phyloP scores from a whole-genome alignment of 2,113 vertebrate genomes.

The Actinemys pallida region DNA sequence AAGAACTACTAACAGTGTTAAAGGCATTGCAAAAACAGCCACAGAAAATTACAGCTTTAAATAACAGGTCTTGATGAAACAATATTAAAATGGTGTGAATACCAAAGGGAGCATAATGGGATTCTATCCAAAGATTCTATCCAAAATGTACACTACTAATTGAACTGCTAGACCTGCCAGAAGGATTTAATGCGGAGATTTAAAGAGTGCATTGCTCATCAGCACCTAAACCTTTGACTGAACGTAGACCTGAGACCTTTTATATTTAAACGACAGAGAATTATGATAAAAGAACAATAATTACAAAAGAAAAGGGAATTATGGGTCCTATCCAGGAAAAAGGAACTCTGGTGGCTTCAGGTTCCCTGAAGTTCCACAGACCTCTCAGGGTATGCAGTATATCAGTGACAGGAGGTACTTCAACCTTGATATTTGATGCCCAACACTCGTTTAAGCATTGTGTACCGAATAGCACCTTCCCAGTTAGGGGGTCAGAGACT shows the following conservation, averaged over 20 bases:
- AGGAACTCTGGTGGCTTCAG: background rate
- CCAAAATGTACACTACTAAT: fast-evolving
- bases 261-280: background rate
- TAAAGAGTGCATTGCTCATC: fast-evolving
- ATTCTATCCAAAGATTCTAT: background rate
- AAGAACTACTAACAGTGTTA: background rate
- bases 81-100: background rate
- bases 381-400: background rate
- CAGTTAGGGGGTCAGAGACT: background rate
- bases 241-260: background rate
- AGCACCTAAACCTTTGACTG: background rate
- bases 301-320: background rate
- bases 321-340: background rate
- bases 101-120: background rate
- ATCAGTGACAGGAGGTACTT: background rate
- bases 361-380: background rate
- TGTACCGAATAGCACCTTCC: background rate
- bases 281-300: background rate
- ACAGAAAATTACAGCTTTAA: background rate
- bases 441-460: constrained; percentile 10
- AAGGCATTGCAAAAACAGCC: background rate
- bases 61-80: background rate
- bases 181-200: background rate
- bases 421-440: background rate
- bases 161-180: background rate